Evolutionary conservation across 1,140 invertebrate species (phyloP).

Genomic region (Drosophila carrolli): DNA sequence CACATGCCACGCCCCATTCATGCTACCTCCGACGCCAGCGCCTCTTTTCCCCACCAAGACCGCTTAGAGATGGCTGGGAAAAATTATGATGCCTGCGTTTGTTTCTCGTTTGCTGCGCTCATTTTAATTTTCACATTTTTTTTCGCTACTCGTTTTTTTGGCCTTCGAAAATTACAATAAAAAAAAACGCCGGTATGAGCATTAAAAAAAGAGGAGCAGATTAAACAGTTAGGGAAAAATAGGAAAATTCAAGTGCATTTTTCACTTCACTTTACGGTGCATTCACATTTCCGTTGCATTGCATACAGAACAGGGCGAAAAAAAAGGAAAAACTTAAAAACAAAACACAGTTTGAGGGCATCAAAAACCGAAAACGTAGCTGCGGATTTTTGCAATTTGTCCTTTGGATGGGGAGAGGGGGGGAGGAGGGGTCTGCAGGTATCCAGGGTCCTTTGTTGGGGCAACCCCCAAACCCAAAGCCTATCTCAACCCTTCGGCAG

Average conservation of each 20-base stretch:
- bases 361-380: constrained; percentile 47
- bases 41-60: background rate
- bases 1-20: constrained; percentile 59
- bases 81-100: constrained; percentile 79
- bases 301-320: constrained; percentile 40
- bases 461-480: constrained; percentile 3
- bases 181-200: constrained; percentile 9
- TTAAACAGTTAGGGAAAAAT: constrained; percentile 75
- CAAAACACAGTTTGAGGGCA: constrained; percentile 47
- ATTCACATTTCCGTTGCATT: constrained; percentile 82
- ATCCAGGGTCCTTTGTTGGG: constrained; percentile 40
- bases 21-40: too few relatives aligned
- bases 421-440: background rate
- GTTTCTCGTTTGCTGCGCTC: constrained; percentile 63
- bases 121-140: constrained; percentile 72
- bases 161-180: constrained; percentile 78
- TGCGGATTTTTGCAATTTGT: constrained; percentile 66
- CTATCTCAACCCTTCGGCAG: constrained; percentile 5
- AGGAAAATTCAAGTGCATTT: constrained; percentile 81
- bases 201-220: constrained; percentile 29
- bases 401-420: constrained; percentile 11
- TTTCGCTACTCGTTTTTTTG: constrained; percentile 51
- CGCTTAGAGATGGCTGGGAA: constrained; percentile 47
- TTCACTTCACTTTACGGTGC: constrained; percentile 82
- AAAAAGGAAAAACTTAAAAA: constrained; percentile 26